Base-by-base conservation (phyloP, 2,797 vertebrate species). In the Cephalopachus bancanus region DNA sequence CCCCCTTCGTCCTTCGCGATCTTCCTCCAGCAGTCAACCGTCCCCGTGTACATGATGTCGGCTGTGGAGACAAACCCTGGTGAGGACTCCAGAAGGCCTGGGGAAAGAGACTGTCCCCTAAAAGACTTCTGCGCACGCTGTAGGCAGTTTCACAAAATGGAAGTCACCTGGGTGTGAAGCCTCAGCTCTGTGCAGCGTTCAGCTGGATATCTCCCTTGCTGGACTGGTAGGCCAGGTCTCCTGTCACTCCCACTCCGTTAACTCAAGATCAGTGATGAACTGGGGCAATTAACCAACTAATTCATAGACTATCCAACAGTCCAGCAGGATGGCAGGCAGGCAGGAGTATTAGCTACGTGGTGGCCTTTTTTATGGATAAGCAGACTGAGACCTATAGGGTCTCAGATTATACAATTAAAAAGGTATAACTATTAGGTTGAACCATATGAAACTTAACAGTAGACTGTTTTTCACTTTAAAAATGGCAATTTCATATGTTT, bases 1-100 rank as follows among this genome's bases (percentile, higher is more conserved):
- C 86, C 2, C 97, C 99, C 99, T 98, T 99, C 99, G 37, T 99
- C 99, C 98, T 99, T 99, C 0, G 98, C 72, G 97, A 99, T 99
- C 99, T 99, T 99, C 99, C 44, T 99, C 99, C 99, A 99, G 99
- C 99, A 99, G 97, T 99, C 99, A 22, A 99, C 98, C 98, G 99
- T 99, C 98, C 99, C 99, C 97, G 98, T 99, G 98, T 99, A 99
- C 99, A 99, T 99, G 98, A 99, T 99, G 96, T 99, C 99, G 97
- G 99, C 99, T 99, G 99, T 98, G 97, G 96, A 98, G 98, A 98
- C 37, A 98, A 95, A 98, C 1, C 26, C 19, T 30, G 28, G 74
- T 95, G 12, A 97, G 92, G 28, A 44, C 7, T 85, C 80, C 20
- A 0, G 15, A 55, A n/a, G 3, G 53, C 53, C 10, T 15, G 51